These are phyloP conservation scores for Blastomussa wellsi DNA, from an alignment of 92 coral and sea anemone species.

Conservation along the genomic window DNA sequence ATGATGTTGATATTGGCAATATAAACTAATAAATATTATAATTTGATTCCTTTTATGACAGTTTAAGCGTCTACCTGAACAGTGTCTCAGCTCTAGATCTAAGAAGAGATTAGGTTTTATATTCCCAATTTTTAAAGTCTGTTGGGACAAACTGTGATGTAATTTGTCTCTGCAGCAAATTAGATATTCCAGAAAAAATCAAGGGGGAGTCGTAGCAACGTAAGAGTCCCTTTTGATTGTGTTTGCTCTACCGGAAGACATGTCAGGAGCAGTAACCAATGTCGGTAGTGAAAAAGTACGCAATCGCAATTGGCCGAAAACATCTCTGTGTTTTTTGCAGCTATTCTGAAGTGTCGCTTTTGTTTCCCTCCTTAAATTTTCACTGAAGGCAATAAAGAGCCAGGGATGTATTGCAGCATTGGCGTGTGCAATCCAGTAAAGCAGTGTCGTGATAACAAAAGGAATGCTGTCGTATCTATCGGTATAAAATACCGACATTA, in stretches of 20 bases:
- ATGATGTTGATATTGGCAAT: too few relatives aligned
- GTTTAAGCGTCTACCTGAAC: not conserved
- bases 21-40: too few relatives aligned
- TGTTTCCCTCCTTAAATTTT: slow-evolving; percentile 13
- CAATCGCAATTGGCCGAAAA: not conserved
- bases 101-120: not conserved
- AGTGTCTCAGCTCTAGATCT: not conserved
- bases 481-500: slow-evolving; percentile 14
- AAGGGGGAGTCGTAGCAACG: not conserved
- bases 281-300: slow-evolving; percentile 14
- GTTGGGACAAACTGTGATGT: not conserved
- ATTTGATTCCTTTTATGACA: too few relatives aligned
- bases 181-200: not conserved
- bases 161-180: not conserved
- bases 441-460: not conserved
- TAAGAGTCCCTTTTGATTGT: not conserved
- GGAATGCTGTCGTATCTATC: slow-evolving; percentile 34
- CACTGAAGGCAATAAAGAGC: slow-evolving; percentile 40
- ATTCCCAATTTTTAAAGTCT: not conserved
- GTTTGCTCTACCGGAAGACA: slow-evolving; percentile 3
- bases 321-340: not conserved
- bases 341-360: slow-evolving; percentile 2
- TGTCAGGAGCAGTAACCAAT: not conserved
- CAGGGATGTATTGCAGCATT: slow-evolving; percentile 48
- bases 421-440: slow-evolving; percentile 39